Evolutionary conservation across 2,113 vertebrate genomes (phyloP).

Genomic region (Pandion haliaetus): DNA sequence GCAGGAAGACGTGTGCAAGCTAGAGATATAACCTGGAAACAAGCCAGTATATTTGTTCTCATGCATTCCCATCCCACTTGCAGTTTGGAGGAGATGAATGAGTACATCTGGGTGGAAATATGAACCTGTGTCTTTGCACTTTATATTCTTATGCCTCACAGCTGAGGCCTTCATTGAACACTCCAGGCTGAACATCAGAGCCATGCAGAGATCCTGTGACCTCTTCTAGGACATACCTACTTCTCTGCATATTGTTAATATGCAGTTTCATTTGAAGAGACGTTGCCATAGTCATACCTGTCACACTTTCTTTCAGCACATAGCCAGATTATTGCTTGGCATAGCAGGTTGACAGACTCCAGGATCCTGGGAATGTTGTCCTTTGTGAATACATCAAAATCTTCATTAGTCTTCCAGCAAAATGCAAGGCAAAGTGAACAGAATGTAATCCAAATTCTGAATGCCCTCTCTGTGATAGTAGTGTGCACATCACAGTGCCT

Average conservation of each 20-base stretch:
- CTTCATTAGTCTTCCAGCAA: constrained; percentile 5
- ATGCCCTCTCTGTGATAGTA: neutral
- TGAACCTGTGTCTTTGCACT: neutral
- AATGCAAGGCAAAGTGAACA: neutral
- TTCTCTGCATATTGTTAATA: neutral
- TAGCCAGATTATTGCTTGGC: neutral
- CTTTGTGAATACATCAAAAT: neutral
- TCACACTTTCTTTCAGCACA: neutral
- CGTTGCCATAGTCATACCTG: neutral
- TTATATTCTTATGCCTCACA: neutral
- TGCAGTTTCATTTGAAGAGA: neutral
- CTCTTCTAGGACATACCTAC: neutral
- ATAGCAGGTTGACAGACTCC: neutral
- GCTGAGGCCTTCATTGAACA: neutral
- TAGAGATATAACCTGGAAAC: neutral
- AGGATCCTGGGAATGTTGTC: constrained; percentile 3
- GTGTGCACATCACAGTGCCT: neutral
- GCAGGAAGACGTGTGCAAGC: neutral
- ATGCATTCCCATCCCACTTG: neutral
- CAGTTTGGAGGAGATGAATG: neutral
- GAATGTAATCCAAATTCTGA: neutral
- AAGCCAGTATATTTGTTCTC: neutral
- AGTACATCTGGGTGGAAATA: neutral
- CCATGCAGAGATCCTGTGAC: neutral
- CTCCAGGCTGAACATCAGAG: neutral